Conservation (phyloP, 1,140 invertebrate genomes). For the Drosophila trapezifrons region DNA sequence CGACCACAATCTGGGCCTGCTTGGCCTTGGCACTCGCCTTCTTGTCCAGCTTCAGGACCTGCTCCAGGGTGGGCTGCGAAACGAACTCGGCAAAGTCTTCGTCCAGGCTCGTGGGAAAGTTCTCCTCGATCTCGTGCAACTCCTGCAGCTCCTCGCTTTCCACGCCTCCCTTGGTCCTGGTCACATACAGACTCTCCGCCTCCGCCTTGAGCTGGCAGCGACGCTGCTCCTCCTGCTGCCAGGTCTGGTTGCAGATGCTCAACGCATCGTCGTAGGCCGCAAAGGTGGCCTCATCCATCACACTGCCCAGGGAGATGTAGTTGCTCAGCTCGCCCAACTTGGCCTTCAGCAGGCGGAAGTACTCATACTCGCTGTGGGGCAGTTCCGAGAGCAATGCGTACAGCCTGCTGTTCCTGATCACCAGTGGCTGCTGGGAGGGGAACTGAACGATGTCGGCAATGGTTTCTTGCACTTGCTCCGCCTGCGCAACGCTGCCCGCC, state of each 20-base stretch:
- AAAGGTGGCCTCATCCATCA: constrained; percentile 85
- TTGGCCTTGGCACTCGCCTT: constrained; percentile 55
- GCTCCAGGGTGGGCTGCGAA: constrained; percentile 80
- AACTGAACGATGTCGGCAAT: constrained; percentile 69
- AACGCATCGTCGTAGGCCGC: constrained; percentile 84
- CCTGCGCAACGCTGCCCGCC: constrained; percentile 54
- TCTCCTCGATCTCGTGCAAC: constrained; percentile 88
- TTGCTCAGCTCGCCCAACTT: constrained; percentile 88
- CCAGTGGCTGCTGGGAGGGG: constrained; percentile 53
- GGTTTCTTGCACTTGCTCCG: constrained; percentile 45
- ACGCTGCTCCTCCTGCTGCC: constrained; percentile 90
- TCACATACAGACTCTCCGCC: constrained; percentile 92
- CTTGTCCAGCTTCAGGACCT: constrained; percentile 69
- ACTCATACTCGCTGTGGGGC: constrained; percentile 66
- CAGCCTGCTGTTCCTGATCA: constrained; percentile 50
- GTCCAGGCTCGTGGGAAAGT: constrained; percentile 91
- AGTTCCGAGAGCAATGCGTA: constrained; percentile 63
- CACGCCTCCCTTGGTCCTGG: constrained; percentile 88
- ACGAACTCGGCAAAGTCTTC: constrained; percentile 88
- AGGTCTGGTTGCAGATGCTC: constrained; percentile 87
- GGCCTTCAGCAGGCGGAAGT: constrained; percentile 87
- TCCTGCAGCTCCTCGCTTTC: constrained; percentile 91
- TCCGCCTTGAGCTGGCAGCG: constrained; percentile 88
- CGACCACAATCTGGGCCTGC: constrained; percentile 62
- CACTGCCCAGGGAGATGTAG: constrained; percentile 45